Evolutionary conservation across 2,113 vertebrate species (phyloP), one percentile per base, ranked within the genome.

Genomic region (Oncorhynchus nerka): DNA sequence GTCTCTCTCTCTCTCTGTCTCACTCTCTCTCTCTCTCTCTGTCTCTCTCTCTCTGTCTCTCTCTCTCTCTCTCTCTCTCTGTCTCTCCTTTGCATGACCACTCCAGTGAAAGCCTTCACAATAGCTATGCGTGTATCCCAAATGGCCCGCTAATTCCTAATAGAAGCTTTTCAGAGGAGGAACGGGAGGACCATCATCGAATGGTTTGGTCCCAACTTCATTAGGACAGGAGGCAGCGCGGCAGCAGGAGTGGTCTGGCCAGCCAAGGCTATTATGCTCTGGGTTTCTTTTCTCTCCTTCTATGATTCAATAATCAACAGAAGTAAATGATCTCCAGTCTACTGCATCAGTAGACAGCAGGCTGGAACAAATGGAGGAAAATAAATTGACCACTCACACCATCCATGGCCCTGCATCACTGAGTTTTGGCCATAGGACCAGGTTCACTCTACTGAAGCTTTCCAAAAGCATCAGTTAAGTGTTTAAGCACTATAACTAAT

Each of bases 251-350:
- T 16, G 1, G 51, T 16, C 13, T 55, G 13, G 13, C 51, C 9
- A 45, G 9, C 9, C 39, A 45, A 45, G 39, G 39, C 39, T 45
- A 45, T 45, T 45, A 45, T 45, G 39, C 39, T 45, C 34, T 39
- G 34, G 7, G 34, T 39, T 39, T 39, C 16, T 16, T 16, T 15
- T 51, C 49, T 51, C 15, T 51, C 9, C 49, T 51, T 12, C 49
- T 30, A 73, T 84, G 79, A 89, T 89, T 91, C 80, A 90, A 91
- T 89, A 88, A 92, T 86, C 88, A 88, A 84, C 87, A 79, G 73
- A 90, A 84, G 82, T 90, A 91, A 92, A 91, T 91, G 84, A 90
- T 90, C 81, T 83, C 64, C 80, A 86, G 82, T 90, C 83, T 85
- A 86, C 83, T 89, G 83, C 84, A 84, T 87, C 87, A 80, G 82